These are phyloP conservation scores for Camelus dromedarius DNA, from an alignment of 2,113 vertebrate species.

Conservation along the genomic window DNA sequence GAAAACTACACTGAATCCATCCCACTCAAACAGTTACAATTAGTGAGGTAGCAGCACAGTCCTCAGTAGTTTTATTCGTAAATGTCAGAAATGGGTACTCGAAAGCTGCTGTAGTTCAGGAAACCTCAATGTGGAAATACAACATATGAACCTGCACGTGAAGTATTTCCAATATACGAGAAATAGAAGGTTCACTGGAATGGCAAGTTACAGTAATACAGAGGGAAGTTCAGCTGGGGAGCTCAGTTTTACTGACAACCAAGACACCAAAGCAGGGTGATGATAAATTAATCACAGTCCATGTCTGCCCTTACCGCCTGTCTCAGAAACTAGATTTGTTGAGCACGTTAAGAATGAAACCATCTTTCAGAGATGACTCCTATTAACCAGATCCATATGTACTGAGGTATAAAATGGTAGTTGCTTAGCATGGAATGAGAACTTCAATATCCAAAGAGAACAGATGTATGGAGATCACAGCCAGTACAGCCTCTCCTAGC, in stretches of 20 bases:
- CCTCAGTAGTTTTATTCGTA: background rate
- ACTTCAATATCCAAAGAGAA: background rate
- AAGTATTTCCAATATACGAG: background rate
- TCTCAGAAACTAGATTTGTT: background rate
- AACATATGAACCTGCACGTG: background rate
- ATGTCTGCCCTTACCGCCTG: background rate
- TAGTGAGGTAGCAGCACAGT: background rate
- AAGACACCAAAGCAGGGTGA: background rate
- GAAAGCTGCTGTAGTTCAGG: background rate
- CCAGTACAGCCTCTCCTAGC: background rate
- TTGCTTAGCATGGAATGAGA: background rate
- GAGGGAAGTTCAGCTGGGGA: background rate
- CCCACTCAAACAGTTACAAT: background rate
- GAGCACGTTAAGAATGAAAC: background rate
- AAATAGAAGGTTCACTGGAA: background rate
- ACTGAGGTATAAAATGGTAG: background rate
- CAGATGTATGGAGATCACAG: background rate
- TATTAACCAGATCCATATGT: background rate
- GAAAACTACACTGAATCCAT: background rate
- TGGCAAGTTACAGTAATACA: background rate
- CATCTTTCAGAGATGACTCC: background rate
- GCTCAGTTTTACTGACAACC: background rate
- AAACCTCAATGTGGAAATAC: background rate
- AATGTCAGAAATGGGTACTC: background rate
- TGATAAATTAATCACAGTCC: background rate